Percentiles rank a stretch among this genome's conserved stretches.
phyloP scores from a whole-genome alignment of 2,113 vertebrate species.

The Pungitius pungitius region DNA sequence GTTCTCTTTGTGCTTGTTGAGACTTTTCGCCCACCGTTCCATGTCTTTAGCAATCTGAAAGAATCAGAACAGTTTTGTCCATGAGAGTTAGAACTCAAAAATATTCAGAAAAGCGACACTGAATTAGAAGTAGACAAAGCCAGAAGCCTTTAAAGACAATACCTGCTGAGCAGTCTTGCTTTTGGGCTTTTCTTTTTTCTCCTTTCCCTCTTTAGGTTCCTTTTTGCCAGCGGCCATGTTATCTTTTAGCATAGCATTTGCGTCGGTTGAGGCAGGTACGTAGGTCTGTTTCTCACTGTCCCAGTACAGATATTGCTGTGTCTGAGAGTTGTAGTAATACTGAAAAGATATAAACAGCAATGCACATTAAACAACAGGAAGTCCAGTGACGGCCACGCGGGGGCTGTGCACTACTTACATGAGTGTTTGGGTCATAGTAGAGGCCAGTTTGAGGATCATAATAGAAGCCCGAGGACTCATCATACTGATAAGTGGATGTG shows the following conservation, averaged over 20 bases:
- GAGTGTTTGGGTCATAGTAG: slow-evolving; percentile 96
- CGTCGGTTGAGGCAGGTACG: slow-evolving; percentile 81
- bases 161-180: slow-evolving; percentile 99
- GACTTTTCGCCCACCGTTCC: slow-evolving; percentile 99
- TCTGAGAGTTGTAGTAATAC: slow-evolving; percentile 98
- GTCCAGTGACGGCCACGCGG: not conserved
- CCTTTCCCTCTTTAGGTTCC: slow-evolving; percentile 83
- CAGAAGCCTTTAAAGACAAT: not conserved
- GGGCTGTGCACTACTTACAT: slow-evolving; percentile 80
- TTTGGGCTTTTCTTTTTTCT: slow-evolving; percentile 98
- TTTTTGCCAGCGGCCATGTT: slow-evolving; percentile 45
- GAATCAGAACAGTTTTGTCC: not conserved
- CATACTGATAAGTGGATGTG: slow-evolving; percentile 95
- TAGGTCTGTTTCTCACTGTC: slow-evolving; percentile 95
- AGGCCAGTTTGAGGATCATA: slow-evolving; percentile 94
- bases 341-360: slow-evolving; percentile 57
- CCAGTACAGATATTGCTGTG: slow-evolving; percentile 99
- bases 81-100: not conserved
- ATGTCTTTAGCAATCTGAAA: slow-evolving; percentile 98
- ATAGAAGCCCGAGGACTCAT: slow-evolving; percentile 97
- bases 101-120: not conserved
- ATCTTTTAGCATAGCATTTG: slow-evolving; percentile 35
- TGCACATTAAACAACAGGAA: not conserved
- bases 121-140: not conserved
- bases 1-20: slow-evolving; percentile 99